phyloP scores from a whole-genome alignment of 2,888 invertebrate species.

The Brachyopa scutellaris region DNA sequence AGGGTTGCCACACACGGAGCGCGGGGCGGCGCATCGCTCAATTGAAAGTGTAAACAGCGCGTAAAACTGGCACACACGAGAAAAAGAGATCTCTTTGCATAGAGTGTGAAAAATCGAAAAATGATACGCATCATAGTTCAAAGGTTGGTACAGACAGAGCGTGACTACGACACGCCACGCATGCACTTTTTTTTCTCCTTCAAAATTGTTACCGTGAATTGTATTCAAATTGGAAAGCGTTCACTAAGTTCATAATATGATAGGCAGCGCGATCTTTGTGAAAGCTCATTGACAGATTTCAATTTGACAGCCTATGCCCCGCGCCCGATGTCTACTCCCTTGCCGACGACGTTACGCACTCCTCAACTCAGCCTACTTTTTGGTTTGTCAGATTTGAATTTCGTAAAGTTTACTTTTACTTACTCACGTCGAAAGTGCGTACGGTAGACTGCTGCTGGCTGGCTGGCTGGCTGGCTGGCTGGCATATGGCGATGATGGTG shows the following conservation, averaged over 20 bases:
- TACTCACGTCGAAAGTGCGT: conserved; percentile 58
- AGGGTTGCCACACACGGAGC: conserved; percentile 17
- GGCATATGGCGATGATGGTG: background rate
- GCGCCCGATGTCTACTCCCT: background rate
- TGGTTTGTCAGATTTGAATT: conserved; percentile 49
- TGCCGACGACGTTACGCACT: conserved; percentile 58
- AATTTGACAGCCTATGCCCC: conserved; percentile 18
- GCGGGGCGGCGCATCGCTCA: background rate
- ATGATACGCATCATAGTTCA: conserved; percentile 20
- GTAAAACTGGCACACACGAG: conserved; percentile 28
- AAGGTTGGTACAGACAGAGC: conserved; percentile 2
- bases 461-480: background rate
- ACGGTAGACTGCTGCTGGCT: conserved; percentile 2
- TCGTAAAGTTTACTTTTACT: conserved; percentile 61
- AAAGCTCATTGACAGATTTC: conserved; percentile 28
- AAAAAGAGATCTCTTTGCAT: conserved; percentile 9
- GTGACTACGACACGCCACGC: background rate
- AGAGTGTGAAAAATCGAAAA: background rate
- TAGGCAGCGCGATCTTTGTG: background rate
- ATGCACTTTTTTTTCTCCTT: background rate
- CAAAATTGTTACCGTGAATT: background rate
- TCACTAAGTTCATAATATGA: background rate
- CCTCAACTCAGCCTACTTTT: conserved; percentile 68
- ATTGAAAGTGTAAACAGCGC: conserved; percentile 58
- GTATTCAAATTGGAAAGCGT: background rate